A percentile compares a stretch with the other conserved stretches of the same genome.
phyloP scores from a whole-genome alignment of 2,797 vertebrate genomes.

The Orientallactaga sibirica region DNA sequence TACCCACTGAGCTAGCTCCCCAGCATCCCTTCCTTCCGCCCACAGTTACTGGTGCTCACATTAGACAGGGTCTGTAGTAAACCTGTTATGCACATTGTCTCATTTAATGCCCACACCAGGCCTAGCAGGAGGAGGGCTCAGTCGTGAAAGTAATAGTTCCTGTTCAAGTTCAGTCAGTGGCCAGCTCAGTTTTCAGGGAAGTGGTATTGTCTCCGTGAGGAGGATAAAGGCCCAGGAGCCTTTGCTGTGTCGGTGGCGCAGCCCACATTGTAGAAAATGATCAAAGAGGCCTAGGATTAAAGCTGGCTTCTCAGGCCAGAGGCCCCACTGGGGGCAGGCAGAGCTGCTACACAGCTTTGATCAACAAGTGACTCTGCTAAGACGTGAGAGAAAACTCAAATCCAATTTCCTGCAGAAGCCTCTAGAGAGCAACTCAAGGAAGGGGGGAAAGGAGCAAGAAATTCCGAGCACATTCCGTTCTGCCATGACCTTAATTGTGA shows the following conservation, averaged over 20 bases:
- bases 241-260: neutral
- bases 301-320: constrained; percentile 55
- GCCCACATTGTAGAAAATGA: constrained; percentile 49
- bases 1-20: too few relatives aligned
- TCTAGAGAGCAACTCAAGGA: constrained; percentile 49
- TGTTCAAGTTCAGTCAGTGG: constrained; percentile 23
- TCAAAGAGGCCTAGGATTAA: constrained; percentile 68
- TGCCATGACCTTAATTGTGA: constrained; percentile 1
- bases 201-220: constrained; percentile 1
- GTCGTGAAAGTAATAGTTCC: constrained; percentile 5
- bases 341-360: constrained; percentile 51
- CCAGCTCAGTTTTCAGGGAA: constrained; percentile 42
- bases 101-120: neutral
- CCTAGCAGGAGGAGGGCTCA: neutral
- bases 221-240: constrained; percentile 31
- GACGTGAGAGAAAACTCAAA: constrained; percentile 62
- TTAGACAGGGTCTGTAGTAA: neutral
- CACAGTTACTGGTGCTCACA: neutral
- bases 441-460: neutral
- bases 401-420: constrained; percentile 59
- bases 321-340: neutral
- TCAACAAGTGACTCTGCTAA: constrained; percentile 64
- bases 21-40: neutral
- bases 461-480: neutral
- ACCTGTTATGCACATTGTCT: neutral